phyloP scores from a whole-genome alignment of 1,140 invertebrate species.

The Cotesia glomerata region DNA sequence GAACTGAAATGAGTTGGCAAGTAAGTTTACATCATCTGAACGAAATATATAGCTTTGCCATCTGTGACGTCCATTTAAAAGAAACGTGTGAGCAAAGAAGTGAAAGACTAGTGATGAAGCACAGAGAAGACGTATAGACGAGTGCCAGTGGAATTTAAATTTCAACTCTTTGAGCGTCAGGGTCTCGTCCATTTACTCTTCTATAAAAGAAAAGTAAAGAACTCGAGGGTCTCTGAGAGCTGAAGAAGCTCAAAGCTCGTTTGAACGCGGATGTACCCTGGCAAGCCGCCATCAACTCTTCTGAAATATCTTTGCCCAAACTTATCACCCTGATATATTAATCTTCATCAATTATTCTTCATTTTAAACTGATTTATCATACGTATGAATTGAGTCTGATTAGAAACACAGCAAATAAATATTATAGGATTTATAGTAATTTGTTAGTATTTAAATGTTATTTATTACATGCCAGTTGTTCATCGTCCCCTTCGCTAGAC shows the following conservation, averaged over 20 bases:
- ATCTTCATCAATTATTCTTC: background rate
- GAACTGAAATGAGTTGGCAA: slow-evolving; percentile 13
- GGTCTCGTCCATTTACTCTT: slow-evolving; percentile 33
- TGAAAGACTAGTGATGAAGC: slow-evolving; percentile 17
- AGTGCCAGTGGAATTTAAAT: slow-evolving; percentile 33
- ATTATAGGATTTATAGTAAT: too few species aligned
- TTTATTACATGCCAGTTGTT: too few species aligned
- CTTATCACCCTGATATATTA: slow-evolving; percentile 10
- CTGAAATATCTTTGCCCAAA: background rate
- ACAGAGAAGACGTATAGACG: slow-evolving; percentile 9
- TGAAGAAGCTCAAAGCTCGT: slow-evolving; percentile 18
- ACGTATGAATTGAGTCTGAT: too few species aligned
- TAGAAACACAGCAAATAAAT: too few species aligned
- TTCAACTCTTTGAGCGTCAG: slow-evolving; percentile 31
- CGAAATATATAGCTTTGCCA: slow-evolving; percentile 27
- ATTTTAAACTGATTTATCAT: background rate
- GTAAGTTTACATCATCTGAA: slow-evolving; percentile 32
- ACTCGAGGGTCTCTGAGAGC: slow-evolving; percentile 21
- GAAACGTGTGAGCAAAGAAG: slow-evolving; percentile 8
- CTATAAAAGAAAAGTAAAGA: slow-evolving; percentile 37
- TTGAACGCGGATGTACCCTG: slow-evolving; percentile 23
- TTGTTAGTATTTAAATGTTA: too few species aligned
- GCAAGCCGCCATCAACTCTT: slow-evolving; percentile 27
- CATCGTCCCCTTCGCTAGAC: too few species aligned
- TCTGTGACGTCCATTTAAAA: slow-evolving; percentile 33